A percentile compares a stretch with the other conserved stretches of the same genome.
phyloP scores from a whole-genome alignment of 1,140 invertebrate genomes.

The Mya arenaria region DNA sequence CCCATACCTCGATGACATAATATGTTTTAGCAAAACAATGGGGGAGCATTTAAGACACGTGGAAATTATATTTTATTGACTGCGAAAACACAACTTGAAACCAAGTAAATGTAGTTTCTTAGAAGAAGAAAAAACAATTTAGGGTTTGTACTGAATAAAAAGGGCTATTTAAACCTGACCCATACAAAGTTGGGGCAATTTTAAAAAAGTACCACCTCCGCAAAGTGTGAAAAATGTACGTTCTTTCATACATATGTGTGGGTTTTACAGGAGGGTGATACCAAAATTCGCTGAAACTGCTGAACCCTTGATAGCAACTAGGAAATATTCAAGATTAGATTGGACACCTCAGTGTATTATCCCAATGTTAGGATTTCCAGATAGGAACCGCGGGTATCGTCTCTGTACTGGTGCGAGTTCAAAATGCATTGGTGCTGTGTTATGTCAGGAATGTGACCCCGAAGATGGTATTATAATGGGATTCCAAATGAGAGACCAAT shows the following conservation, averaged over 20 bases:
- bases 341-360: conserved; percentile 59
- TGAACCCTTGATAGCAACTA: conserved; percentile 74
- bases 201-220: neutral
- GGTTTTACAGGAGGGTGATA: conserved; percentile 82
- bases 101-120: conserved; percentile 22
- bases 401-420: conserved; percentile 3
- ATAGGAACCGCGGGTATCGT: neutral
- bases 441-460: conserved; percentile 47
- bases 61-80: neutral
- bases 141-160: conserved; percentile 12
- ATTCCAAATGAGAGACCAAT: conserved; percentile 40
- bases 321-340: conserved; percentile 76
- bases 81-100: conserved; percentile 1
- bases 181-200: conserved; percentile 22
- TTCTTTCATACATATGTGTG: conserved; percentile 81
- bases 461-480: neutral
- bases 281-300: conserved; percentile 75
- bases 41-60: conserved; percentile 6
- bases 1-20: conserved; percentile 1
- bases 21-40: neutral
- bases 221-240: conserved; percentile 60
- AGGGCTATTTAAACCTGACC: conserved; percentile 30
- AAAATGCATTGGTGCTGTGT: neutral
- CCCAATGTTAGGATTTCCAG: conserved; percentile 49
- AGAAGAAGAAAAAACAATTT: conserved; percentile 31